Evolutionary conservation across 1,140 invertebrate genomes (phyloP).

Genomic region (Saccostrea echinata): DNA sequence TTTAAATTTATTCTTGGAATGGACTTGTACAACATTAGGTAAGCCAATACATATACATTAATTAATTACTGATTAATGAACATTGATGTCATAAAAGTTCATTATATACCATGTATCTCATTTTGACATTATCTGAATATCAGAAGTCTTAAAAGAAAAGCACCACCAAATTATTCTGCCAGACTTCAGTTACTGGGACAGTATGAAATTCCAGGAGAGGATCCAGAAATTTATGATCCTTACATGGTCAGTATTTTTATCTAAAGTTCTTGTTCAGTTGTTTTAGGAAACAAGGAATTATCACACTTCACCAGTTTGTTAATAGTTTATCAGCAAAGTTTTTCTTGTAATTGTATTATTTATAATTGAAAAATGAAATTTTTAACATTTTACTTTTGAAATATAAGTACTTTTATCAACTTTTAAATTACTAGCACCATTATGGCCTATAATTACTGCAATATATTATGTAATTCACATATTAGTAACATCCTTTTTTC

Average conservation of each 20-base stretch:
- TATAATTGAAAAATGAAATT: background rate
- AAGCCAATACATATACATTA: background rate
- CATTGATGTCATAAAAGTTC: too few species aligned
- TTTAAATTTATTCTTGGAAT: conserved; percentile 34
- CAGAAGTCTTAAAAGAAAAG: background rate
- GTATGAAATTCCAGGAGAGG: conserved; percentile 1
- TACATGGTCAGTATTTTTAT: conserved; percentile 6
- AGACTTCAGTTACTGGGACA: conserved; percentile 4
- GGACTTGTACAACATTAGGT: conserved; percentile 17
- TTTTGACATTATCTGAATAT: background rate
- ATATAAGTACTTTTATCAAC: too few species aligned
- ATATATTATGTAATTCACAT: too few species aligned
- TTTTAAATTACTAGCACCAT: too few species aligned
- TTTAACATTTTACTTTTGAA: background rate
- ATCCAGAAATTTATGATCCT: conserved; percentile 27
- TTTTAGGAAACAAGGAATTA: too few species aligned
- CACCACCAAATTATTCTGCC: background rate
- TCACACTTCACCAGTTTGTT: too few species aligned
- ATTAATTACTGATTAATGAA: too few species aligned
- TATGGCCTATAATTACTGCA: too few species aligned
- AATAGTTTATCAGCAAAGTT: too few species aligned
- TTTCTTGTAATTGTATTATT: too few species aligned
- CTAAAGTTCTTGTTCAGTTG: background rate
- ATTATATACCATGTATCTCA: too few species aligned
- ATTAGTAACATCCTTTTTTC: background rate